Conservation (phyloP, 2,113 vertebrate genomes). For the Pycnonotus jocosus region DNA sequence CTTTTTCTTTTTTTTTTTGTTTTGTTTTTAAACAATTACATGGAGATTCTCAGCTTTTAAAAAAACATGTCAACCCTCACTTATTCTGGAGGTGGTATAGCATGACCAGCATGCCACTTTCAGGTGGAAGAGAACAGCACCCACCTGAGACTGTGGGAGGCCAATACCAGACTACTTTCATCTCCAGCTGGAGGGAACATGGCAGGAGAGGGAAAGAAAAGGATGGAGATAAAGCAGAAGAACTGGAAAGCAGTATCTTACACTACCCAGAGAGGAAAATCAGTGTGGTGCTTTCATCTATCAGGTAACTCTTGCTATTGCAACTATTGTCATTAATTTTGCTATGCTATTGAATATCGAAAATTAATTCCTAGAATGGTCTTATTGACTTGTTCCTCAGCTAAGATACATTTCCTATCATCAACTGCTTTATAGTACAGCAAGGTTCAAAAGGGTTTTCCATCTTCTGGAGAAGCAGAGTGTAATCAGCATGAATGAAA, state of each 20-base stretch:
- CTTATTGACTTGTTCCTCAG: background rate
- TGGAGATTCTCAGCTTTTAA: background rate
- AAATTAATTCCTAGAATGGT: background rate
- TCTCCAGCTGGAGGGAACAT: background rate
- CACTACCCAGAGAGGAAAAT: background rate
- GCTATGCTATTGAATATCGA: background rate
- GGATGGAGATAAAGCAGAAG: background rate
- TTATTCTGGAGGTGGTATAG: background rate
- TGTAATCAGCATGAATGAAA: slow-evolving; percentile 27
- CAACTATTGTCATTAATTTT: background rate
- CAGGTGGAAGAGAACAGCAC: background rate
- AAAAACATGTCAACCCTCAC: background rate
- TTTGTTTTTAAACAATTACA: background rate
- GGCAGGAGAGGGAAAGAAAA: background rate
- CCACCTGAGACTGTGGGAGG: background rate
- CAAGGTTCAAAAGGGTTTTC: slow-evolving; percentile 18
- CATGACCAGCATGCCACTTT: background rate
- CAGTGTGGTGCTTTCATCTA: background rate
- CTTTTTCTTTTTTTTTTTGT: background rate
- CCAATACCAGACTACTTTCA: background rate
- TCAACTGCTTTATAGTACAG: background rate
- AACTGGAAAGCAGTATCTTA: background rate
- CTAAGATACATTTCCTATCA: background rate
- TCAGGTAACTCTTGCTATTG: background rate
- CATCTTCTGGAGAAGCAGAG: background rate